Base-by-base conservation (phyloP, 2,797 vertebrate species). In the Danio jaintianensis region DNA sequence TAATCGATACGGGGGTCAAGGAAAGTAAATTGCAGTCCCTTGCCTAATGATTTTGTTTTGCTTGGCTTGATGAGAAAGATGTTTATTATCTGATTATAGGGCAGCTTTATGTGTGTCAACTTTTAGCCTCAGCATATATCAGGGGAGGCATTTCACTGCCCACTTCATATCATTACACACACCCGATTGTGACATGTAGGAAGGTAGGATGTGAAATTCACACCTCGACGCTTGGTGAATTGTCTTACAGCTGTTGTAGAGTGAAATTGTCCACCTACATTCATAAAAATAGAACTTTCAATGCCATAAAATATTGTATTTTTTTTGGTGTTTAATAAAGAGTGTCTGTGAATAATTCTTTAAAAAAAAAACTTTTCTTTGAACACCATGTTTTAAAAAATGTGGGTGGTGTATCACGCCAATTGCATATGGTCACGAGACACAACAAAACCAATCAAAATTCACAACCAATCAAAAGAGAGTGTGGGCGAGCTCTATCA, bases 1-100 rank as follows among this genome's bases (percentile, higher is more conserved):
- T 95, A 95, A 96, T 96, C 95, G 94, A 96, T 95, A 94, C 92
- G 89, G 94, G 70, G 95, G 95, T 95, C 94, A 93, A 91, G 94
- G 92, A 95, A 95, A 96, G 93, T 94, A 96, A 95, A 96, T 96
- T 96, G 95, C 92, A 92, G 92, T 93, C 92, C 90, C 93, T 90
- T 89, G 76, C 90, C 91, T 94, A 95, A 95, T 95, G 94, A 96
- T 95, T 89, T 95, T 92, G 93, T 93, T 93, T 92, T 91, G 78
- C 85, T 82, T 71, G 66, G 79, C 81, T 83, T 88, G 91, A 95
- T 95, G 94, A 94, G 93, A 95, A 93, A 89, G 89, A 92, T 93
- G 92, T 95, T 95, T 95, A 95, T 94, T 95, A 95, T 95, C 93
- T 93, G 91, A 94, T 95, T 93, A 93, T 92, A 93, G 89, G 89